phyloP scores from a whole-genome alignment of 2,888 invertebrate species.

The Galerucella pusilla region DNA sequence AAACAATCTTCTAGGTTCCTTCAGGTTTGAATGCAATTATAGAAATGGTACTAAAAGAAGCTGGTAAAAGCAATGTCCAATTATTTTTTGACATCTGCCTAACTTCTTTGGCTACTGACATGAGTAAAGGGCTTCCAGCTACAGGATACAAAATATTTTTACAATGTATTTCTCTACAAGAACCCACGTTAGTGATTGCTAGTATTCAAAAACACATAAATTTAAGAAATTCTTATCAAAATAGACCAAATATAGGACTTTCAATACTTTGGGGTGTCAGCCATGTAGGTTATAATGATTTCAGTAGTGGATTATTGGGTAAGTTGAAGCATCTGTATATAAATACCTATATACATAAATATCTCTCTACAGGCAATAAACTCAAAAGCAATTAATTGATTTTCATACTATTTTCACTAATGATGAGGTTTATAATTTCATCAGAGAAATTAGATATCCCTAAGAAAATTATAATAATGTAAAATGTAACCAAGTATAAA shows the following conservation, averaged over 20 bases:
- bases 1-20: slow-evolving; percentile 55
- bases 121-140: slow-evolving; percentile 75
- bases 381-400: no score
- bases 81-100: slow-evolving; percentile 79
- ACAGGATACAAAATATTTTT: slow-evolving; percentile 78
- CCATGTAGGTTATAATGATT: slow-evolving; percentile 75
- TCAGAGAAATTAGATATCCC: no score
- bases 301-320: slow-evolving; percentile 77
- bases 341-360: no score
- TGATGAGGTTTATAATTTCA: no score
- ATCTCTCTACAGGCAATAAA: no score
- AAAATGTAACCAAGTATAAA: no score
- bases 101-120: slow-evolving; percentile 77
- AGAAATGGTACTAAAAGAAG: slow-evolving; percentile 68
- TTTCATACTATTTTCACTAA: no score
- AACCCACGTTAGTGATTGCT: slow-evolving; percentile 73
- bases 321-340: slow-evolving; percentile 37
- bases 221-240: slow-evolving; percentile 80
- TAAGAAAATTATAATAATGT: no score
- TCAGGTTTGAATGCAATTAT: slow-evolving; percentile 61
- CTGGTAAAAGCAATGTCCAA: slow-evolving; percentile 73
- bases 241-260: slow-evolving; percentile 77
- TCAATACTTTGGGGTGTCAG: slow-evolving; percentile 82
- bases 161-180: slow-evolving; percentile 75
- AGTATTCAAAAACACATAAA: slow-evolving; percentile 73